Conservation (phyloP, 1,140 invertebrate species). For the Drosophila ironensis region DNA sequence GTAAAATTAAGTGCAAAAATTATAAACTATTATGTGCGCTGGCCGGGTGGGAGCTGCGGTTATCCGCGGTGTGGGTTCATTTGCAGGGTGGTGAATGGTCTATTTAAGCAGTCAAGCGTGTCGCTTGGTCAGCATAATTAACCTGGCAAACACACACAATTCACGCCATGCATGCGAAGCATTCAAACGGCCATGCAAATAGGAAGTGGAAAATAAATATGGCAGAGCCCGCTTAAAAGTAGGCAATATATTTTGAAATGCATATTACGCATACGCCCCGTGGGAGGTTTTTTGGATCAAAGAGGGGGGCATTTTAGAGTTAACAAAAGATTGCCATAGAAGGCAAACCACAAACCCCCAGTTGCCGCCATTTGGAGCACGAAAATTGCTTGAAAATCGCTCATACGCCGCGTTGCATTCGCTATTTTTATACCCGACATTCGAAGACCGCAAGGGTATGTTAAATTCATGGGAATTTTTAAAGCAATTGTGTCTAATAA, state of each 20-base stretch:
- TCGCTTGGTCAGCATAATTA: constrained; percentile 73
- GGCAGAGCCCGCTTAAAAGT: constrained; percentile 51
- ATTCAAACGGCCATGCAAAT: not conserved
- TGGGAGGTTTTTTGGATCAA: not conserved
- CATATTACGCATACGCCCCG: constrained; percentile 57
- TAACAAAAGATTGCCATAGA: constrained; percentile 28
- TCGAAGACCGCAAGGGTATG: no score
- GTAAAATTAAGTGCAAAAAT: constrained; percentile 71
- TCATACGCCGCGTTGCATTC: constrained; percentile 54
- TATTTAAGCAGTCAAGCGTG: constrained; percentile 52
- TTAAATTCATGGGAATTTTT: no score
- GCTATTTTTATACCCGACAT: constrained; percentile 9
- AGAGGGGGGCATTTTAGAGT: not conserved
- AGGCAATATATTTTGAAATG: constrained; percentile 59
- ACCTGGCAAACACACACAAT: constrained; percentile 33
- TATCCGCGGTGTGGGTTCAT: not conserved
- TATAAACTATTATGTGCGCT: constrained; percentile 62
- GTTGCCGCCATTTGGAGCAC: constrained; percentile 65
- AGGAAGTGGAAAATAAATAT: constrained; percentile 43
- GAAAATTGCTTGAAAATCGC: constrained; percentile 68
- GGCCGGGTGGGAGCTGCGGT: constrained; percentile 34
- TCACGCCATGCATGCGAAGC: constrained; percentile 12
- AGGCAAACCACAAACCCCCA: constrained; percentile 2
- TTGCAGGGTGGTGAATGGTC: constrained; percentile 15
- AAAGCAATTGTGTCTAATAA: no score